A percentile compares a stretch with the other conserved stretches of the same genome.
Conservation (phyloP, 2,113 vertebrate genomes). For the Accipiter virgatus region DNA sequence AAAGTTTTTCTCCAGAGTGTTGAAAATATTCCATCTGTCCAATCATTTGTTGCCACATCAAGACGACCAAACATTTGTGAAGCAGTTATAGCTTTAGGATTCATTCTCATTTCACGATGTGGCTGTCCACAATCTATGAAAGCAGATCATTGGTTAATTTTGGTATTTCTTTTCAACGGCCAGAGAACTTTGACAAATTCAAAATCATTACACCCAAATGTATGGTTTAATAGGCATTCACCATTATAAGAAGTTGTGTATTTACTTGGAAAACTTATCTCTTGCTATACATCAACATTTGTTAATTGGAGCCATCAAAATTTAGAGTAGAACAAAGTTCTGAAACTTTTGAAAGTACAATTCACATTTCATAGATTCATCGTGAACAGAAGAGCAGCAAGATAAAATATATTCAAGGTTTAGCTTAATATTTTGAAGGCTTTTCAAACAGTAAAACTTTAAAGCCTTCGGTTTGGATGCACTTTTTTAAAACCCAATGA, state of each 20-base stretch:
- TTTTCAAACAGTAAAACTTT: neutral
- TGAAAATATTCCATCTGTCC: constrained; percentile 98
- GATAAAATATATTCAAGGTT: neutral
- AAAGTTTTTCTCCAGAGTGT: constrained; percentile 95
- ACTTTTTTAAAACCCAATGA: neutral
- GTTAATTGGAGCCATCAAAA: neutral
- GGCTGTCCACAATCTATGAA: constrained; percentile 86
- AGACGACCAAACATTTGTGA: constrained; percentile 96
- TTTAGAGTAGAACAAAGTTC: neutral
- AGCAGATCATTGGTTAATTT: neutral
- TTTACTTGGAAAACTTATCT: neutral
- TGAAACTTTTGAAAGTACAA: neutral
- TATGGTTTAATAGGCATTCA: neutral
- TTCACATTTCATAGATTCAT: neutral
- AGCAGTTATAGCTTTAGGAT: constrained; percentile 97
- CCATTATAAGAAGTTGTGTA: neutral
- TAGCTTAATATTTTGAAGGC: neutral
- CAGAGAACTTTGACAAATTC: neutral
- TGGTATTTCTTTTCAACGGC: neutral
- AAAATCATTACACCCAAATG: neutral
- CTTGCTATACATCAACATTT: neutral
- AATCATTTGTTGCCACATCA: constrained; percentile 94
- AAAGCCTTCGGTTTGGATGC: neutral
- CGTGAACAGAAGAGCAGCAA: neutral
- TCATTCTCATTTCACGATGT: constrained; percentile 98